These are phyloP conservation scores for Cebus imitator DNA, from an alignment of 2,113 vertebrate species.

Conservation along the genomic window DNA sequence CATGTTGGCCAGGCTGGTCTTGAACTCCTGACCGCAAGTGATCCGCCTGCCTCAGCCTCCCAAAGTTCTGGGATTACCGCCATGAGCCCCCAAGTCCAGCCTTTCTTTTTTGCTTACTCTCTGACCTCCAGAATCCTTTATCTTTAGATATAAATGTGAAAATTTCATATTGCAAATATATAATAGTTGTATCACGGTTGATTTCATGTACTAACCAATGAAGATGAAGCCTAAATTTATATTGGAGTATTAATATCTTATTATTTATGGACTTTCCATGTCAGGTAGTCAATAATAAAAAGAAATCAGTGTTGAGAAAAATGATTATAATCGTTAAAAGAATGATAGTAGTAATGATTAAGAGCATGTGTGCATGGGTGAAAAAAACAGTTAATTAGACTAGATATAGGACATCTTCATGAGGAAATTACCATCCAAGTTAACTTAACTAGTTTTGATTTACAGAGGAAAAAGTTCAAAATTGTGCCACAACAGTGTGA, in stretches of 20 bases:
- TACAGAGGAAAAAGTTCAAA: constrained; percentile 36
- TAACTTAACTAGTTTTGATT: background rate
- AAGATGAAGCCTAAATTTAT: constrained; percentile 40
- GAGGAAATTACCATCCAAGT: background rate
- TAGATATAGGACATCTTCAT: background rate
- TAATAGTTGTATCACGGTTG: background rate
- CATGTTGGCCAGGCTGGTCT: no score
- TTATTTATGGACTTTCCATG: background rate
- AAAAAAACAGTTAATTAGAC: background rate
- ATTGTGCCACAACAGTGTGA: background rate
- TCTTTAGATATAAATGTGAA: constrained; percentile 6
- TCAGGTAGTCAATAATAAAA: background rate
- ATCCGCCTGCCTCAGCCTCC: no score
- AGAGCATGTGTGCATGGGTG: background rate
- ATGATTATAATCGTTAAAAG: background rate
- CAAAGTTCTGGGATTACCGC: no score
- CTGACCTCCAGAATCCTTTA: background rate
- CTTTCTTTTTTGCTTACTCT: background rate
- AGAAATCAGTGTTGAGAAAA: background rate
- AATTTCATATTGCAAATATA: background rate
- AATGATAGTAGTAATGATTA: background rate
- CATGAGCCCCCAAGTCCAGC: no score
- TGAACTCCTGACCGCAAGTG: no score
- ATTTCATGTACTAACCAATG: background rate
- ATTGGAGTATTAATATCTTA: background rate